Conservation (phyloP, 2,113 vertebrate species). For the Accipiter cooperii region DNA sequence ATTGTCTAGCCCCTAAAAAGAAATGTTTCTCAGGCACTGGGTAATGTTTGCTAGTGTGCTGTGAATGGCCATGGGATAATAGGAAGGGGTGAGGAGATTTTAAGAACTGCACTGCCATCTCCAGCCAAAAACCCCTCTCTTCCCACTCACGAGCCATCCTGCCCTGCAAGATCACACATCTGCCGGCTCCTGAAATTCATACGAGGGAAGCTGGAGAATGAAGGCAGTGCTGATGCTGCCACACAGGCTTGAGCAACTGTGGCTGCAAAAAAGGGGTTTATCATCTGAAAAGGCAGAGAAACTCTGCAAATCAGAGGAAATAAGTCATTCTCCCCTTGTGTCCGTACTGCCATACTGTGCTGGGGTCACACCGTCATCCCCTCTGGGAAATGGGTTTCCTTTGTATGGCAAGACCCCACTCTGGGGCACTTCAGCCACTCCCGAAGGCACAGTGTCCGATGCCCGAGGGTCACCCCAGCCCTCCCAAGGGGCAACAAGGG, state of each 20-base stretch:
- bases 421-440: not conserved
- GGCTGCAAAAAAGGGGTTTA: not conserved
- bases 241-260: not conserved
- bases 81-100: too few species aligned
- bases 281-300: not conserved
- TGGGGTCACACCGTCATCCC: accelerated
- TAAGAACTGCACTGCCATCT: not conserved
- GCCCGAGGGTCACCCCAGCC: too few species aligned
- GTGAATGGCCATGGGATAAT: not conserved
- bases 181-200: not conserved
- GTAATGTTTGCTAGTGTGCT: not conserved
- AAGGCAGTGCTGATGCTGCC: not conserved
- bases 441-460: accelerated
- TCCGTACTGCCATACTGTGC: not conserved
- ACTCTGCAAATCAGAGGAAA: not conserved
- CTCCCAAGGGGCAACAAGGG: not conserved
- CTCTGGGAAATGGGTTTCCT: not conserved
- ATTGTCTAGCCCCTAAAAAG: not conserved
- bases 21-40: not conserved
- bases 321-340: not conserved
- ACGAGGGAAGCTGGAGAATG: accelerated
- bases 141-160: accelerated
- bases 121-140: not conserved
- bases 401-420: accelerated
- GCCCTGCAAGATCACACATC: not conserved